Evolutionary conservation across 2,888 invertebrate genomes (phyloP), one percentile per base, ranked within the genome.

Genomic region (Capitulum mitella): DNA sequence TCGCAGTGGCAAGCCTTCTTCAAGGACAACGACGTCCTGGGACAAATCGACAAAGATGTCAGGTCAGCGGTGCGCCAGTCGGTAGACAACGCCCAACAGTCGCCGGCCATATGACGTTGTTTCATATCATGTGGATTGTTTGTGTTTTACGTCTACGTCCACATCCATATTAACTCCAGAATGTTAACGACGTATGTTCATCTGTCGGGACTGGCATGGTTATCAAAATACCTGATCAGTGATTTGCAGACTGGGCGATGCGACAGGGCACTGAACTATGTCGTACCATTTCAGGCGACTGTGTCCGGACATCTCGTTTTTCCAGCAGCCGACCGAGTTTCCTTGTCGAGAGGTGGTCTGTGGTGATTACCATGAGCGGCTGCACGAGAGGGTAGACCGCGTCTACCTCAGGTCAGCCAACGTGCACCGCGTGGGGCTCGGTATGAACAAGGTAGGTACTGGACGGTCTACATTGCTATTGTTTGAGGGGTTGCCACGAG

Each of bases 41-140:
- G 97, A 74, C 99, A 99, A 89, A 98, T 99, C 83, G 98, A 98
- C 86, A 98, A 98, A 86, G 97, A 98, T 87, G 97, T 97, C 77
- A 90, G 96, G 88, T 88, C 82, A 80, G 82, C 81, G 26, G 46
- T 43, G 64, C n/a, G n/a, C n/a, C n/a, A n/a, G n/a, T n/a, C n/a
- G n/a, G n/a, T n/a, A n/a, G n/a, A n/a, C n/a, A n/a, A n/a, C n/a
- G n/a, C n/a, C n/a, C n/a, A n/a, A n/a, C n/a, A n/a, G n/a, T n/a
- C n/a, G n/a, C n/a, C n/a, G n/a, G n/a, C n/a, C n/a, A n/a, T n/a
- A n/a, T n/a, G n/a, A n/a, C n/a, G n/a, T n/a, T n/a, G n/a, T n/a
- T 14, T 37, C 58, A 19, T 16, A 8, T 43, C 12, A 8, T 43
- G 43, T 43, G 12, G 43, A 37, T 22, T n/a, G n/a, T n/a, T n/a